A percentile compares a stretch with the other conserved stretches of the same genome.
These are phyloP conservation scores for Gallinago undulata DNA, from an alignment of 2,113 vertebrate genomes.

Conservation along the genomic window DNA sequence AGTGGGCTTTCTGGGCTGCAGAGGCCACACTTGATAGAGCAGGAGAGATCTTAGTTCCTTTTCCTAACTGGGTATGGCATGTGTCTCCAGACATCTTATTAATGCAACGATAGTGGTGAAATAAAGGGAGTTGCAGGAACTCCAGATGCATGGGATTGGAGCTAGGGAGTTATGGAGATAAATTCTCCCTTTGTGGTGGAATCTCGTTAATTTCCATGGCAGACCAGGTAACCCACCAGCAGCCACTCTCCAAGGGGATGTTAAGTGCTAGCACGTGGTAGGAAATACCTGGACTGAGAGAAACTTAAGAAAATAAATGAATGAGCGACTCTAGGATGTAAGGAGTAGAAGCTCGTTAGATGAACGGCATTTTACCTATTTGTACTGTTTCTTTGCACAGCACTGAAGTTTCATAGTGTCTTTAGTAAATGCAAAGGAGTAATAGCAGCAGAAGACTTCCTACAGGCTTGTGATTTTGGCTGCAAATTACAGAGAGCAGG, in stretches of 20 bases:
- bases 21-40: constrained; percentile 55
- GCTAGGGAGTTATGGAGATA: accelerated
- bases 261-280: accelerated
- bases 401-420: background rate
- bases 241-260: accelerated
- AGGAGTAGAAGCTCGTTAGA: background rate
- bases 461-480: background rate
- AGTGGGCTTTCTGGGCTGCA: constrained; percentile 48
- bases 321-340: background rate
- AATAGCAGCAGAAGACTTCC: background rate
- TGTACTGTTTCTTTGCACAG: background rate
- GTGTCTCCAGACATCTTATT: constrained; percentile 39
- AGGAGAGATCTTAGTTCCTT: constrained; percentile 63
- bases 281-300: background rate
- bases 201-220: background rate
- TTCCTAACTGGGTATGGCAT: background rate
- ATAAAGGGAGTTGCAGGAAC: background rate
- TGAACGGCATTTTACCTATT: accelerated
- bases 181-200: background rate
- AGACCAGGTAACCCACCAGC: background rate
- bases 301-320: background rate
- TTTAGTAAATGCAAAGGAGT: background rate
- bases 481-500: background rate
- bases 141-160: background rate
- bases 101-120: background rate